Evolutionary conservation across 2,797 vertebrate genomes (phyloP), one percentile per base, ranked within the genome.

Genomic region (Poeciliopsis paucimaculata): DNA sequence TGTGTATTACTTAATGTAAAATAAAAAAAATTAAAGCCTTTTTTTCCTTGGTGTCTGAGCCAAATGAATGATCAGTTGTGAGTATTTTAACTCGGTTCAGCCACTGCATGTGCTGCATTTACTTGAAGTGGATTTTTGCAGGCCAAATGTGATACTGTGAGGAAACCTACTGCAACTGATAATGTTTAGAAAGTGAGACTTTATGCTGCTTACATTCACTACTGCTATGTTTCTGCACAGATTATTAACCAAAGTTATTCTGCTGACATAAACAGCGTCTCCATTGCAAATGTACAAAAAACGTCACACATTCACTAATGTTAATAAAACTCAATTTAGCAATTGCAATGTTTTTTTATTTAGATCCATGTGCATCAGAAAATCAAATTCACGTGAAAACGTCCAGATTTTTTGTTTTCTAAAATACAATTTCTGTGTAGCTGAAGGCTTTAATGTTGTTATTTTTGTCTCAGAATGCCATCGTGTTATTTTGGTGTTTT

Each of bases 141-240:
- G 62, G 31, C 10, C 3, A 64, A 64, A 36, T 36, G 16, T 36
- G 16, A 64, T 10, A 12, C 13, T 43, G 39, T 70, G 36, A 68
- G 66, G 41, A 68, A 68, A 68, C 11, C 11, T 68, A 45, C 41
- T 70, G 20, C n/a, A 15, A 11, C 18, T 66, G 18, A 23, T 66
- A 39, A 10, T 23, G 62, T 41, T 10, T 12, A 26, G 36, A 13
- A 68, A 68, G 64, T 68, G 10, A 68, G 64, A 68, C 64, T 41
- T 68, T 68, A 68, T 41, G 36, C 62, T 20, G 31, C 15, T 64
- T 64, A 34, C 62, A 36, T 64, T 64, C 62, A 64, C 62, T 64
- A 36, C 3, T 68, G 36, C 36, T 41, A 5, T 23, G 36, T 12
- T 68, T 68, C 36, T 41, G 5, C 64, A 5, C 64, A 68, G 36